Evolutionary conservation across 2,888 invertebrate species (phyloP), one percentile per base, ranked within the genome.

Genomic region (Drosophila fungiperda): DNA sequence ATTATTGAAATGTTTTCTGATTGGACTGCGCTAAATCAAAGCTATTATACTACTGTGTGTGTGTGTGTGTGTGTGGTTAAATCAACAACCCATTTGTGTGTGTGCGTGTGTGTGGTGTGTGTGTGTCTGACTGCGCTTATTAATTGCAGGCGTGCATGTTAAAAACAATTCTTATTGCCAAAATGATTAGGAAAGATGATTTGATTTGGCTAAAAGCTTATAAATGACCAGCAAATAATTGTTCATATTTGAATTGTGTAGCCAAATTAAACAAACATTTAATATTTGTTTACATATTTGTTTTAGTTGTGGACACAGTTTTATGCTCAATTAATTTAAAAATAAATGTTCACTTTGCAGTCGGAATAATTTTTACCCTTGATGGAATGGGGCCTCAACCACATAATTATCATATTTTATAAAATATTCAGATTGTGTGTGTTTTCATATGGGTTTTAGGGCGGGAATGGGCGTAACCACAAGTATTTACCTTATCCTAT

Each of bases 1-100:
- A 73, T 76, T 76, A 67, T 69, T 76, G 81, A 80, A 76, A 73
- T 77, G 57, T 42, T 70, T 70, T 68, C 49, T 89, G 89, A 86
- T 88, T 88, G 78, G 68, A 54, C 74, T 76, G 76, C 33, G 61
- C 17, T 64, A 78, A 78, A 80, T 71, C 62, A 70, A 64, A 67
- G 50, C 35, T 33, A 23, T 35, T 73, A 61, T 58, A 38, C 45
- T 45, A 38, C 57, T 32, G 3, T 32, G 32, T 7, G 8, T 48
- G 17, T 9, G 50, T 40, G 40, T 12, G 29, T 29, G 29, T 29
- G 29, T 63, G 58, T 42, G 72, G 59, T 33, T 63, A 38, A 38
- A 38, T 38, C 17, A 38, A 32, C 52, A 12, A 32, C 12, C 7
- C 7, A 66, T 73, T 40, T 33, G 42, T 49, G 49, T 54, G 45